Conservation (phyloP, 2,113 vertebrate genomes). For the Microcebus lehilahytsara region DNA sequence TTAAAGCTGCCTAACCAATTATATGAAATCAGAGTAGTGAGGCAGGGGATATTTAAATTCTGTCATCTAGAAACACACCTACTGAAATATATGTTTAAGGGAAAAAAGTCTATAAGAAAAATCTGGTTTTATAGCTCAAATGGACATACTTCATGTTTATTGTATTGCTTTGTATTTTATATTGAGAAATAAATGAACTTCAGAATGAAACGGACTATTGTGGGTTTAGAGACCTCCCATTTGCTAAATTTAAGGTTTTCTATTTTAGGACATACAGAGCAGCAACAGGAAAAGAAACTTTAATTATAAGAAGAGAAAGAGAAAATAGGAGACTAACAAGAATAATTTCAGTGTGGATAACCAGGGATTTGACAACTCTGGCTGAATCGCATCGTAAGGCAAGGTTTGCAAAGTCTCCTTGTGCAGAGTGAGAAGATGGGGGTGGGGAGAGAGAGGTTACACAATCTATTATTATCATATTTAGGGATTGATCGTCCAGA, state of each 20-base stretch:
- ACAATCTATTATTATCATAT: neutral
- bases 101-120: neutral
- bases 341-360: neutral
- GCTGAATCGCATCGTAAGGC: neutral
- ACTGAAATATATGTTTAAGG: neutral
- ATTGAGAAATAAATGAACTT: neutral
- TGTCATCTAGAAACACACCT: neutral
- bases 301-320: neutral
- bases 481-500: neutral
- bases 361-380: neutral
- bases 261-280: neutral
- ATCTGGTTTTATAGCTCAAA: neutral
- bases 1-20: conserved; percentile 21
- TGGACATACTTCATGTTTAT: neutral
- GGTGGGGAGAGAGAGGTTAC: fast-evolving
- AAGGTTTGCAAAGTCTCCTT: neutral
- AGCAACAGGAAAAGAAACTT: neutral
- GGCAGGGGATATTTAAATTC: conserved; percentile 14
- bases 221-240: neutral
- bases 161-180: conserved; percentile 9
- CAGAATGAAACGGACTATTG: neutral
- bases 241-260: neutral
- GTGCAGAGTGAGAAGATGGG: neutral
- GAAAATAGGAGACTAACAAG: neutral
- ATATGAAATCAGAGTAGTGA: neutral